These are phyloP conservation scores for Drosophila dives DNA, from an alignment of 2,888 invertebrate genomes.

Conservation along the genomic window DNA sequence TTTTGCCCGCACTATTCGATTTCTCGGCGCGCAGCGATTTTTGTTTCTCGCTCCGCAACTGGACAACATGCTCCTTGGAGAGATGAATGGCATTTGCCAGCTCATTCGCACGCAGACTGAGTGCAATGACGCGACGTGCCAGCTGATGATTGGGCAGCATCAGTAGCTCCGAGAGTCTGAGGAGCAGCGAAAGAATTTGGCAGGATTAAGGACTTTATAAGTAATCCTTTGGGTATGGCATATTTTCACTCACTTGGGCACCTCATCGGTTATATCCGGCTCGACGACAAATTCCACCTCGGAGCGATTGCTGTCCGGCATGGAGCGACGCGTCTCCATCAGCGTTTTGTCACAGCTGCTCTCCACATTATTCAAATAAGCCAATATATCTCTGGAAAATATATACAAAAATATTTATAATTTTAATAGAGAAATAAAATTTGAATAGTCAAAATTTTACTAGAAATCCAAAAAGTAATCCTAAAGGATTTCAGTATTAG, in stretches of 20 bases:
- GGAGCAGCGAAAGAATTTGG: not conserved
- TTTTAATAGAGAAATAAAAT: not conserved
- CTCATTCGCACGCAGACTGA: slow-evolving; percentile 84
- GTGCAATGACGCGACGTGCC: slow-evolving; percentile 83
- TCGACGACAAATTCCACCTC: slow-evolving; percentile 84
- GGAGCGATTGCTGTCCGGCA: slow-evolving; percentile 83
- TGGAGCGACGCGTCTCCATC: slow-evolving; percentile 83
- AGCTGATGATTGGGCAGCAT: slow-evolving; percentile 85
- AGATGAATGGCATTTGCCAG: slow-evolving; percentile 84
- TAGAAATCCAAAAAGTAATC: not conserved
- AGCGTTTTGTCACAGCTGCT: slow-evolving; percentile 84
- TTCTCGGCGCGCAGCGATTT: slow-evolving; percentile 84
- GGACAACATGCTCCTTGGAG: slow-evolving; percentile 84
- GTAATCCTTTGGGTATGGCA: fast-evolving
- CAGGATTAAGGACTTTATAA: fast-evolving
- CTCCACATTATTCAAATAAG: slow-evolving; percentile 84
- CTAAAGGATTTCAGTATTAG: not conserved
- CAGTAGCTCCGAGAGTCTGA: slow-evolving; percentile 83
- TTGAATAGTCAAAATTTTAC: not conserved
- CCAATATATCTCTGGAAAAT: slow-evolving; percentile 83
- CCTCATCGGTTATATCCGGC: slow-evolving; percentile 84
- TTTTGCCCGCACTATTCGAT: slow-evolving; percentile 84
- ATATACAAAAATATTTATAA: not conserved
- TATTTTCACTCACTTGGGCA: slow-evolving; percentile 81
- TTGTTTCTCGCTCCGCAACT: slow-evolving; percentile 84